These are phyloP conservation scores for Nesometra sesokonis DNA, from an alignment of 35 echinoderm and acorn worm species.

Conservation along the genomic window DNA sequence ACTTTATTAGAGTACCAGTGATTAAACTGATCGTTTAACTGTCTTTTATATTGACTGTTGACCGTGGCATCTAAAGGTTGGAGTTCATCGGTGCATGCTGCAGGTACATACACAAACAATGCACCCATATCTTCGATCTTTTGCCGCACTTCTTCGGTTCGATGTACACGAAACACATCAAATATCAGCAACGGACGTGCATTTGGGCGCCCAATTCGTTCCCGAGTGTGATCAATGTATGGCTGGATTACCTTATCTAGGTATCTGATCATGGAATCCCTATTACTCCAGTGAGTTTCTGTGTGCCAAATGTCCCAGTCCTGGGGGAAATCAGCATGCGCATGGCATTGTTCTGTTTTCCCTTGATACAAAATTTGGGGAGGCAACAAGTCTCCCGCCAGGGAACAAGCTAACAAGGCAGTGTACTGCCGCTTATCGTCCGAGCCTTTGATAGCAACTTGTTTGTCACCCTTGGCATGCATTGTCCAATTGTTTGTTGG, in stretches of 20 bases:
- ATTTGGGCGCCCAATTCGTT: too few relatives aligned
- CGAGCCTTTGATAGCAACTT: conserved; percentile 9
- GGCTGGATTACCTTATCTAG: conserved; percentile 15
- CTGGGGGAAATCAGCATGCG: neutral
- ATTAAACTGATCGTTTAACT: neutral
- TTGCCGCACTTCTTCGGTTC: neutral
- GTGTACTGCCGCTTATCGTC: conserved; percentile 39
- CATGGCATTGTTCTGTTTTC: conserved; percentile 17
- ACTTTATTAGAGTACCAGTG: conserved; percentile 4
- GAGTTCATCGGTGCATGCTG: neutral
- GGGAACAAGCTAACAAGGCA: neutral
- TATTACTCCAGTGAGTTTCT: conserved; percentile 31
- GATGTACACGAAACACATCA: conserved; percentile 25
- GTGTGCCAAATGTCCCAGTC: conserved; percentile 33
- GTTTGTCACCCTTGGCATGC: neutral
- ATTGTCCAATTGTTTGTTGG: conserved; percentile 19
- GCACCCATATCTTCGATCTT: neutral
- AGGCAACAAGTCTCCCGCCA: conserved; percentile 2
- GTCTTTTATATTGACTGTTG: conserved; percentile 11
- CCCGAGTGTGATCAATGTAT: neutral
- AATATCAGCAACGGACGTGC: conserved; percentile 8
- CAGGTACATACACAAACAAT: too few relatives aligned
- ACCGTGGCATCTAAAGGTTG: conserved; percentile 17
- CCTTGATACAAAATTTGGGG: conserved; percentile 36
- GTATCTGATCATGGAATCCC: conserved; percentile 21